Evolutionary conservation across 2,113 vertebrate species (phyloP).

Genomic region (Centropus bengalensis): DNA sequence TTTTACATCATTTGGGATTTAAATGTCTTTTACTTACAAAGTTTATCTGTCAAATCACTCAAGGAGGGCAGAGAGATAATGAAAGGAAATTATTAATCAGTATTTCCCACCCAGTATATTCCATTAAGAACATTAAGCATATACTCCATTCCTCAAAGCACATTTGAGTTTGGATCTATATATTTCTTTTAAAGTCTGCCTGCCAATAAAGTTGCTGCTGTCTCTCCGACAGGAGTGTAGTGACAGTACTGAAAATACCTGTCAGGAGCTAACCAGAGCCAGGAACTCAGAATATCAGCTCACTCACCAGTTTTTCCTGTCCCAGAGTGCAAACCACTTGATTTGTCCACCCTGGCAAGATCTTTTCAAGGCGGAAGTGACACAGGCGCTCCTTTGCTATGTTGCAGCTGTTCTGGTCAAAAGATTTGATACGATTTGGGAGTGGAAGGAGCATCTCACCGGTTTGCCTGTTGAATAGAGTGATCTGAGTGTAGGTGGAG

Average conservation of each 20-base stretch:
- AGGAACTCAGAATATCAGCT: neutral
- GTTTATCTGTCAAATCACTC: neutral
- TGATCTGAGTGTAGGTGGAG: neutral
- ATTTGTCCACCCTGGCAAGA: neutral
- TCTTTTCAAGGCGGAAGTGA: neutral
- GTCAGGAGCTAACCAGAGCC: neutral
- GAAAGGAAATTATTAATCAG: slow-evolving; percentile 45
- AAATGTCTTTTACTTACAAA: neutral
- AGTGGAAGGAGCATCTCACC: neutral
- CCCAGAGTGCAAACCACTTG: neutral
- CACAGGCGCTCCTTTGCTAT: neutral
- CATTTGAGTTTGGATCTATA: neutral
- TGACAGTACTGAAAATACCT: neutral
- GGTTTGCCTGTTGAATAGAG: rapidly evolving
- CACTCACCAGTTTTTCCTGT: neutral
- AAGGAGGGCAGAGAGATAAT: slow-evolving; percentile 42
- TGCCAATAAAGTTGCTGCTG: slow-evolving; percentile 24
- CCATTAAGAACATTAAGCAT: slow-evolving; percentile 8
- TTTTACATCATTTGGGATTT: slow-evolving; percentile 16
- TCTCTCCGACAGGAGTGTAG: neutral
- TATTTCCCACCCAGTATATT: neutral
- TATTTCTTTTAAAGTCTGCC: neutral
- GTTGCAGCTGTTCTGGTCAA: neutral
- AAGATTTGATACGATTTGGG: neutral
- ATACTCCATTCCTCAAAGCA: neutral